phyloP scores from a whole-genome alignment of 2,797 vertebrate genomes.

The Bufotes viridis region DNA sequence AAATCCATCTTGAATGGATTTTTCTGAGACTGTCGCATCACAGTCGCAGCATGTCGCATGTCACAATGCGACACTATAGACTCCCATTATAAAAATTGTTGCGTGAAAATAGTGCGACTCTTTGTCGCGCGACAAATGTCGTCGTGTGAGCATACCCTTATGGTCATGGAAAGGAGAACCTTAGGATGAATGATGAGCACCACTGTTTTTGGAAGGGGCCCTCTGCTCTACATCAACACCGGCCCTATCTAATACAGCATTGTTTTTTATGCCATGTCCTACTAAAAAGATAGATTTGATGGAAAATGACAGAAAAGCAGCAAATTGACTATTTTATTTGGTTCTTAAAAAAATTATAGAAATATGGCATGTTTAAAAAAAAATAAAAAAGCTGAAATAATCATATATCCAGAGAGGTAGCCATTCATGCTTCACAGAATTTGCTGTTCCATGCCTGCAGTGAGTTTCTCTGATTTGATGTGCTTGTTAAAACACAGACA shows the following conservation, averaged over 20 bases:
- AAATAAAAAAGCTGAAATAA: constrained; percentile 17
- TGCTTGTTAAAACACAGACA: constrained; percentile 43
- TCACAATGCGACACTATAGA: no score
- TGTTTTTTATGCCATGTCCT: background rate
- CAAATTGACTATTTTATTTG: background rate
- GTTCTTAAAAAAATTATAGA: no score
- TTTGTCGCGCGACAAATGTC: no score
- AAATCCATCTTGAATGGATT: no score
- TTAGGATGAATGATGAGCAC: background rate
- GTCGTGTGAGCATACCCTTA: no score
- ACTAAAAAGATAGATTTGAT: background rate
- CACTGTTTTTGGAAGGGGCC: background rate
- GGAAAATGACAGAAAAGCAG: background rate
- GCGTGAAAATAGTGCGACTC: no score
- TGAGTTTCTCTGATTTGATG: constrained; percentile 48
- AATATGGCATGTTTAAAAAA: background rate
- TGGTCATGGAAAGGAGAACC: background rate
- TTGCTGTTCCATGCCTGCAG: constrained; percentile 17
- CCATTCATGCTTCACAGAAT: constrained; percentile 45
- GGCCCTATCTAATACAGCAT: background rate
- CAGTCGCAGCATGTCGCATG: no score
- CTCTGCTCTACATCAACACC: background rate
- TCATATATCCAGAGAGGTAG: constrained; percentile 19
- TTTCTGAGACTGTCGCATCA: no score
- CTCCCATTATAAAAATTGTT: no score